Percentiles rank a stretch among this genome's conserved stretches.
These are phyloP conservation scores for Frieseomelitta varia DNA, from an alignment of 1,140 invertebrate genomes.

Conservation along the genomic window DNA sequence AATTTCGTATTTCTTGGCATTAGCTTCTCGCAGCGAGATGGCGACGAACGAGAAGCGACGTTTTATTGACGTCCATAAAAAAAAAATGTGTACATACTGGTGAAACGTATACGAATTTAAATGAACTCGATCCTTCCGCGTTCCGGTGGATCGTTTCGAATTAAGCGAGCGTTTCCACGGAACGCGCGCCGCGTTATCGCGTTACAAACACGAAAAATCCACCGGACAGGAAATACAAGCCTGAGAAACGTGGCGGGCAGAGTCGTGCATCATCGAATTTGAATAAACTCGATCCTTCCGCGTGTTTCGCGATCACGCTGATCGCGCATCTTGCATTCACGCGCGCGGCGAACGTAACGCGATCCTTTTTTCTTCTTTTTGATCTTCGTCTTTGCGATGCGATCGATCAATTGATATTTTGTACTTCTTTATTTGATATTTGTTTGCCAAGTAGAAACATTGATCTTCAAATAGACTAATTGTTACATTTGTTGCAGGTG, in stretches of 20 bases:
- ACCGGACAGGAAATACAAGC: conserved; percentile 3
- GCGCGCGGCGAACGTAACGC: too few relatives aligned
- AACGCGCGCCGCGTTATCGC: conserved; percentile 2
- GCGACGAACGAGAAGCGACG: not conserved
- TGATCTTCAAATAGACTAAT: too few relatives aligned
- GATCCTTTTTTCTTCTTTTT: not conserved
- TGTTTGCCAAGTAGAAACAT: too few relatives aligned
- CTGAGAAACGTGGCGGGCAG: not conserved
- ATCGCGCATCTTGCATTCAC: not conserved
- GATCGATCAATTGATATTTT: too few relatives aligned
- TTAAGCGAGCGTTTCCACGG: conserved; percentile 29
- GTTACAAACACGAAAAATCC: conserved; percentile 31
- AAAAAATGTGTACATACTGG: too few relatives aligned
- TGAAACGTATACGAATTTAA: conserved; percentile 41
- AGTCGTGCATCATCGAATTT: conserved; percentile 33
- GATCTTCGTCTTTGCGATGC: not conserved
- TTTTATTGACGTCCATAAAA: not conserved
- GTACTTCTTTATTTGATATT: too few relatives aligned
- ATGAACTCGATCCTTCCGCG: conserved; percentile 41
- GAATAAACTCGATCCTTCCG: conserved; percentile 31
- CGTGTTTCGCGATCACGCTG: not conserved
- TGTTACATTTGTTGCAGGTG: too few relatives aligned
- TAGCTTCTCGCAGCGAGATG: not conserved
- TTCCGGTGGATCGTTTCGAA: conserved; percentile 36
- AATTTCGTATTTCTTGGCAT: not conserved